Conservation (phyloP, 2,797 vertebrate species). For the Acestrorhynchus altus region DNA sequence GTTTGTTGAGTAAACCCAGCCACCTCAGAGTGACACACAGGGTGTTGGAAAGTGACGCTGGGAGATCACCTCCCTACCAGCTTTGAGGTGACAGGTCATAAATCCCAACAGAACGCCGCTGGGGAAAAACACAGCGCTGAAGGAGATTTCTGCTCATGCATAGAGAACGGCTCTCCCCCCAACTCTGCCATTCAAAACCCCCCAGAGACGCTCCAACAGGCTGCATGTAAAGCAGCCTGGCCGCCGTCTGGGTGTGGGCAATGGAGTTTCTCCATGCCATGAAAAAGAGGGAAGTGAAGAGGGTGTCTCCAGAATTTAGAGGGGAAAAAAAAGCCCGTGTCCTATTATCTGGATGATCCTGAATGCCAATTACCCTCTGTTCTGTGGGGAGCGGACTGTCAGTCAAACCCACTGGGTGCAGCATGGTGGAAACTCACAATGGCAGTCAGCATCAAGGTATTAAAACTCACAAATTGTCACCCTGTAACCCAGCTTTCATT, state of each 20-base stretch:
- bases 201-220: conserved; percentile 73
- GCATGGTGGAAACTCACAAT: conserved; percentile 31
- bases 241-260: conserved; percentile 37
- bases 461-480: neutral
- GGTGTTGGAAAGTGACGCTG: conserved; percentile 62
- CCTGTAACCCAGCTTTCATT: no score
- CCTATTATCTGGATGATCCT: conserved; percentile 78
- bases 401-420: conserved; percentile 15
- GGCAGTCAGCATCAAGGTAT: neutral
- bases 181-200: conserved; percentile 73
- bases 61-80: conserved; percentile 59
- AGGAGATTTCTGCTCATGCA: conserved; percentile 82
- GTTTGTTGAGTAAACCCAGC: conserved; percentile 66
- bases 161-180: conserved; percentile 66
- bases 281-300: conserved; percentile 37
- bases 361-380: conserved; percentile 81
- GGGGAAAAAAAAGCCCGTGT: conserved; percentile 62
- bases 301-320: conserved; percentile 58
- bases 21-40: conserved; percentile 69
- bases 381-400: conserved; percentile 75
- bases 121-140: conserved; percentile 71
- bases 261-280: conserved; percentile 19
- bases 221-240: conserved; percentile 75
- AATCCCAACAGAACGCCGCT: conserved; percentile 77
- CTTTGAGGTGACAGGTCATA: conserved; percentile 79